Percentiles rank a stretch among this genome's conserved stretches.
phyloP scores from a whole-genome alignment of 2,888 invertebrate genomes.

The Microchrysa polita region DNA sequence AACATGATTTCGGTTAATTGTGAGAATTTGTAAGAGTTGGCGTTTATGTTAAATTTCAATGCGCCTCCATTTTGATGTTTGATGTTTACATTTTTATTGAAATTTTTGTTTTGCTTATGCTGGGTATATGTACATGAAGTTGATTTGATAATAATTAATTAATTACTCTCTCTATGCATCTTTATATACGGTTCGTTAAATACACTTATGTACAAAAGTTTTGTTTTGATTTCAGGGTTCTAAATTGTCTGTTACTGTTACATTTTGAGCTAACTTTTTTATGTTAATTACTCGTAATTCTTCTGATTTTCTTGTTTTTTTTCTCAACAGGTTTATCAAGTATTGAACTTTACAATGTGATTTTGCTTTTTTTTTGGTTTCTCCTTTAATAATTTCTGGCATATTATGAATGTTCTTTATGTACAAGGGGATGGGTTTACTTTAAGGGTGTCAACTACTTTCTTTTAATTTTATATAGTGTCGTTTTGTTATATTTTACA shows the following conservation, averaged over 20 bases:
- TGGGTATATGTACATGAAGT: not conserved
- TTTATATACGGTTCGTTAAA: not conserved
- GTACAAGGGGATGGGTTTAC: slow-evolving; percentile 49
- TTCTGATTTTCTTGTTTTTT: not conserved
- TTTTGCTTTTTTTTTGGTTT: too few relatives aligned
- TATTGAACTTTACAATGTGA: slow-evolving; percentile 21
- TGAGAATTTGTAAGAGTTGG: not conserved
- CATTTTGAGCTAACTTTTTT: not conserved
- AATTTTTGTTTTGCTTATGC: not conserved
- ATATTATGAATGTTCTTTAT: slow-evolving; percentile 32
- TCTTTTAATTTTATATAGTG: slow-evolving; percentile 32
- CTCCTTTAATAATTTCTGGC: too few relatives aligned
- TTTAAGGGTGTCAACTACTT: slow-evolving; percentile 48
- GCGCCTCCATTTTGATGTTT: not conserved
- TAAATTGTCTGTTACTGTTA: too few relatives aligned
- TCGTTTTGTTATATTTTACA: not conserved
- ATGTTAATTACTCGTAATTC: not conserved
- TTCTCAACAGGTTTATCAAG: not conserved
- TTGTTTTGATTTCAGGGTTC: not conserved
- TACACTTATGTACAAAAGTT: slow-evolving; percentile 8
- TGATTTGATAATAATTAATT: not conserved
- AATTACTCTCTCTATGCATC: too few relatives aligned
- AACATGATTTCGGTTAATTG: not conserved
- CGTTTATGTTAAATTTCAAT: not conserved
- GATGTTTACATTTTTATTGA: not conserved